Evolutionary conservation across 2,888 invertebrate species (phyloP), one percentile per base, ranked within the genome.

Genomic region (Apodemia mormo): DNA sequence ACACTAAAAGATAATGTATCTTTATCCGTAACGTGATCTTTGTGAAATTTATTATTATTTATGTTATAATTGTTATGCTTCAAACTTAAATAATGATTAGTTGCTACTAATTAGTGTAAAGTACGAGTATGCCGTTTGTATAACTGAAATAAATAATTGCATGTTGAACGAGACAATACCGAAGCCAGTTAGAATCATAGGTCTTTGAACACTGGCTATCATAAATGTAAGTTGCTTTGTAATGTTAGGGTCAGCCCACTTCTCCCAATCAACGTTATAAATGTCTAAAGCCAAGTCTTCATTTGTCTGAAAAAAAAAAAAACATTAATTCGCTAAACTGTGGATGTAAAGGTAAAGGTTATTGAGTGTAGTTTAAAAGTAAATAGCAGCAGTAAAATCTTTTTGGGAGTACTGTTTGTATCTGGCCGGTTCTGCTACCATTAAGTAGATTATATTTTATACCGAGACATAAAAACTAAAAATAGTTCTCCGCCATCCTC

Each of bases 121-220:
- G 77, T 88, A 85, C 0, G 89, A 89, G 71, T 89, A 88, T 65
- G 89, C 87, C 5, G 87, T 85, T 74, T 89, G 88, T 70, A 89
- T 71, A 30, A 89, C 85, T n/a, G 86, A 86, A 54, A 88, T 83
- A 68, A 89, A 89, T 4, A 87, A 78, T 40, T 88, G 82, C 89
- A 89, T 89, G 68, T 88, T 87, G 76, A 82, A 87, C 3, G 81
- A 75, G 0, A 88, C 81, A 4, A 88, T 74, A 0, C 85, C 84
- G 67, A 81, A 80, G 2, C 88, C 89, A 6, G 84, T 82, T n/a
- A 89, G 72, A 0, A 84, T 72, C 40, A 89, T 77, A 0, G 76
- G 76, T 64, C 84, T 79, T 72, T 90, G 90, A 0, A 87, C 79
- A 43, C 82, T 82, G 5, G 83, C 79, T 3, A 89, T 88, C 82